Evolutionary conservation across 37 sponge, comb jelly and placozoan genomes (phyloP).

Genomic region (Geodia barretti): DNA sequence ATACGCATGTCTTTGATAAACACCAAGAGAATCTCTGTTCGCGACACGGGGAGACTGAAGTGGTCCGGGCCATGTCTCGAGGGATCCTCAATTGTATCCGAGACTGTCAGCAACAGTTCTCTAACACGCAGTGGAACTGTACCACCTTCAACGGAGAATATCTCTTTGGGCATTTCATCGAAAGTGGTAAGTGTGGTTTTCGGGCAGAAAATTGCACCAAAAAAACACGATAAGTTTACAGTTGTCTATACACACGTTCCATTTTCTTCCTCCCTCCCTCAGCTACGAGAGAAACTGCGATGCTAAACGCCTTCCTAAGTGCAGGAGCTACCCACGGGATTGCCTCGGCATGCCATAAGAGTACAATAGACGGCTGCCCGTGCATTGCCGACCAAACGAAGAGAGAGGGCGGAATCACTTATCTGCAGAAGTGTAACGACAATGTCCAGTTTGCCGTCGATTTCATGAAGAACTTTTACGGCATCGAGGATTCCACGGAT

Average conservation of each 20-base stretch:
- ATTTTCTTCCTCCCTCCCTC: background rate
- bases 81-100: slow-evolving; percentile 32
- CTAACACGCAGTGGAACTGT: slow-evolving; percentile 56
- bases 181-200: slow-evolving; percentile 26
- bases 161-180: slow-evolving; percentile 51
- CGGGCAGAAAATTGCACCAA: background rate
- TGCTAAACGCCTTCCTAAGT: slow-evolving; percentile 31
- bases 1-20: background rate
- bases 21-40: slow-evolving; percentile 1
- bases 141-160: slow-evolving; percentile 42
- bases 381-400: background rate
- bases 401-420: slow-evolving; percentile 2
- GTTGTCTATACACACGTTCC: background rate
- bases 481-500: background rate
- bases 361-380: slow-evolving; percentile 27
- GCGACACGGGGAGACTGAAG: background rate
- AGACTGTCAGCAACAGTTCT: slow-evolving; percentile 49
- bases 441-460: slow-evolving; percentile 19
- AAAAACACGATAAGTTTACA: background rate
- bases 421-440: slow-evolving; percentile 27
- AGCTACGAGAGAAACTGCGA: slow-evolving; percentile 63
- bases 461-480: background rate
- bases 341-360: slow-evolving; percentile 30
- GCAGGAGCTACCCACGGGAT: slow-evolving; percentile 31
- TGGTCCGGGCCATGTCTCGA: slow-evolving; percentile 24